phyloP scores from a whole-genome alignment of 2,797 vertebrate genomes.

The Parauchenoglanis ngamensis region DNA sequence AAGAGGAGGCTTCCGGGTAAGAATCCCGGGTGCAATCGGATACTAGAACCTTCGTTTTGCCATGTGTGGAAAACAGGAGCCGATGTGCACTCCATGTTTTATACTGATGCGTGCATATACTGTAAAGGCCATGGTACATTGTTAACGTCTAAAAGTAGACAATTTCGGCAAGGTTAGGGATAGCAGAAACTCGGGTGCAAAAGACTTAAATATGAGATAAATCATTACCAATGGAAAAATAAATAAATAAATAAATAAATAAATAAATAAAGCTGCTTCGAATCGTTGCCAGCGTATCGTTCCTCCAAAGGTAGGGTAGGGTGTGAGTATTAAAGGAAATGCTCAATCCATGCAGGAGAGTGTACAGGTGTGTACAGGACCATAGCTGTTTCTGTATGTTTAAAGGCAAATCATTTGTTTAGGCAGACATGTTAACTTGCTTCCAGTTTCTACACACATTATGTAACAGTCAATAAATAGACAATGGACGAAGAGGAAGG shows the following conservation, averaged over 20 bases:
- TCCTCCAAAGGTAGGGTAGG: conserved; percentile 22
- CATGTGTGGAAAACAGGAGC: conserved; percentile 12
- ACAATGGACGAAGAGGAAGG: conserved; percentile 5
- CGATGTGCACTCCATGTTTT: conserved; percentile 11
- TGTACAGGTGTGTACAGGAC: background rate
- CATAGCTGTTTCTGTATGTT: conserved; percentile 6
- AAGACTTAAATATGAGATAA: background rate
- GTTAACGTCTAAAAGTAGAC: conserved; percentile 1
- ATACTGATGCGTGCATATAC: conserved; percentile 44
- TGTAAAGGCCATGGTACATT: conserved; percentile 33
- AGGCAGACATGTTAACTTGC: conserved; percentile 29
- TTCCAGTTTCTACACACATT: conserved; percentile 33
- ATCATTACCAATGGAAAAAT: background rate
- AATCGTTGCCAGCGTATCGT: conserved; percentile 1
- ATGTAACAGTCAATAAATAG: conserved; percentile 39
- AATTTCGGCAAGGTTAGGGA: background rate
- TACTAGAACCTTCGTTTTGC: background rate
- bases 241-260: background rate
- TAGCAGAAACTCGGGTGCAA: background rate
- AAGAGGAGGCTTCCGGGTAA: background rate
- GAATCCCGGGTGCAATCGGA: background rate
- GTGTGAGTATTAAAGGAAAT: conserved; percentile 17
- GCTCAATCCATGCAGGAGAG: conserved; percentile 28
- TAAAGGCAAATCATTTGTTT: conserved; percentile 40
- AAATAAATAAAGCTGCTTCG: background rate